Base-by-base conservation (phyloP, 2,888 invertebrate genomes). In the Tetranychus truncatus region DNA sequence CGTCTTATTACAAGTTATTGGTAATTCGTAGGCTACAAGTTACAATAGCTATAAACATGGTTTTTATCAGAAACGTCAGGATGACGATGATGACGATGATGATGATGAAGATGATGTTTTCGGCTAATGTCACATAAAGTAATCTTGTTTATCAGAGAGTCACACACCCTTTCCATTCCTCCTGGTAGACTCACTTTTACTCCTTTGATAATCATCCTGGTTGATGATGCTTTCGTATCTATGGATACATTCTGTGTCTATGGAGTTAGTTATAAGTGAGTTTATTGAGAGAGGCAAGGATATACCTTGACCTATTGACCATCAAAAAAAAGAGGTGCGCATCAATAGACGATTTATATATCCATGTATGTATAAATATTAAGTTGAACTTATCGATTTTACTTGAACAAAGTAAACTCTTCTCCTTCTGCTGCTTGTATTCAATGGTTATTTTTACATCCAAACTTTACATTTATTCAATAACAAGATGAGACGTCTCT, bases 221-320 rank as follows among this genome's bases (percentile, higher is more conserved):
- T 15, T 55, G 55, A 55, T 55, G 55, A 55, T 55, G 55, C 55
- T 15, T 55, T 55, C 55, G 55, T 55, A 55, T 55, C 55, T 15
- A 55, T 55, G 55, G 55, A 15, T 15, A 55, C 55, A 9, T 15
- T 55, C 9, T 55, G 55, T 55, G 55, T 55, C 55, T 55, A 9
- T 55, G 15, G 9, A 15, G 55, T 15, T 55, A 15, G 15, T 55
- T 9, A 55, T 55, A 55, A 55, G 34, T 34, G 34, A 34, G 34
- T 34, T 34, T 34, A 55, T 9, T 15, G 55, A 55, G 55, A 7
- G 55, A 55, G 55, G 15, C 9, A 55, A 55, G 55, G 55, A 55
- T 55, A 55, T 55, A 55, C 55, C 55, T 55, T 55, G 55, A 55
- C 55, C 55, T 55, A 55, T 55, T 55, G 55, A 55, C 55, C 55